These are phyloP conservation scores for Littorina saxatilis DNA, from an alignment of 1,140 invertebrate species.

Conservation along the genomic window DNA sequence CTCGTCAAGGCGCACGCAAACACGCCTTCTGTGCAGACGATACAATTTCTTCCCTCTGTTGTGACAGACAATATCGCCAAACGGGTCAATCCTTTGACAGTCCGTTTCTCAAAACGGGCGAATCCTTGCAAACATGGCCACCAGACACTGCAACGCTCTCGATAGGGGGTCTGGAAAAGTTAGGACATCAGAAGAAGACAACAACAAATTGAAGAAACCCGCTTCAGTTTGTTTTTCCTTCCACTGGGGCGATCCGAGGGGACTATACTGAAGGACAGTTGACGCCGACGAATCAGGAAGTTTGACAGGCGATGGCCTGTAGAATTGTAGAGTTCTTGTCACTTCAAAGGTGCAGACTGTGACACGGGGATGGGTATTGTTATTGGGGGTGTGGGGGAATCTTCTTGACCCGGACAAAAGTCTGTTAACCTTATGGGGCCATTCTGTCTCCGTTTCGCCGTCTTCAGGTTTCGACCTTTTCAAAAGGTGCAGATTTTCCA, in stretches of 20 bases:
- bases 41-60: not conserved
- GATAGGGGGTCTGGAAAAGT: too few relatives aligned
- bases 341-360: not conserved
- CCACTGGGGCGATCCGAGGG: not conserved
- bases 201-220: too few relatives aligned
- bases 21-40: not conserved
- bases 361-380: too few relatives aligned
- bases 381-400: not conserved
- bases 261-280: not conserved
- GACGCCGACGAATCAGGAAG: not conserved
- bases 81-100: not conserved
- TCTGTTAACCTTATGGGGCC: too few relatives aligned
- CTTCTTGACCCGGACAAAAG: not conserved
- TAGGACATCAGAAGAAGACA: too few relatives aligned
- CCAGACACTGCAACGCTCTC: too few relatives aligned
- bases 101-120: not conserved
- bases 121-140: not conserved
- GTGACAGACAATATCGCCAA: slow-evolving; percentile 20
- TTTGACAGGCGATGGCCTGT: not conserved
- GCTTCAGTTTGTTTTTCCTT: not conserved
- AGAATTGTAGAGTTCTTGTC: not conserved
- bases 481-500: too few relatives aligned
- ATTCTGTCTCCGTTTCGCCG: too few relatives aligned
- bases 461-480: too few relatives aligned
- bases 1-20: not conserved